Percentiles rank a stretch among this genome's conserved stretches.
phyloP scores from a whole-genome alignment of 2,797 vertebrate genomes.

The Muscicapa comitata region DNA sequence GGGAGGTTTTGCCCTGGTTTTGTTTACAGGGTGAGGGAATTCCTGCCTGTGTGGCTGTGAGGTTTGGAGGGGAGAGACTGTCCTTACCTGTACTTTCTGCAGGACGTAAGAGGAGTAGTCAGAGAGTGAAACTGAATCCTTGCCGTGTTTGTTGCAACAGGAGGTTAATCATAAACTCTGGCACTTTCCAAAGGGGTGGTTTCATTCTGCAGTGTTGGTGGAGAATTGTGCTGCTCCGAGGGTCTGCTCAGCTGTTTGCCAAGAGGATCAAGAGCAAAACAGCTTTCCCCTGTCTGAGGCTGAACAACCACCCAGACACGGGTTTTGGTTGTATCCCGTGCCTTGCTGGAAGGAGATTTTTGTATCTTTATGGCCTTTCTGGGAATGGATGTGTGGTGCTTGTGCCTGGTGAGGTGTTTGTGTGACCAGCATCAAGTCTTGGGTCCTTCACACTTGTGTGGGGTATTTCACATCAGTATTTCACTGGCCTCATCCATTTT shows the following conservation, averaged over 20 bases:
- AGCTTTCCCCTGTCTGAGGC: background rate
- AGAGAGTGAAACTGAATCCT: slow-evolving; percentile 37
- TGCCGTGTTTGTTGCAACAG: slow-evolving; percentile 34
- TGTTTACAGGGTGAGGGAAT: background rate
- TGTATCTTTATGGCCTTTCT: background rate
- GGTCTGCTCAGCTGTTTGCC: background rate
- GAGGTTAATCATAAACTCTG: slow-evolving; percentile 50
- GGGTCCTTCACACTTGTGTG: background rate
- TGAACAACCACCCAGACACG: background rate
- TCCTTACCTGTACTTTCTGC: background rate
- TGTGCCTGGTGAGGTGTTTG: background rate
- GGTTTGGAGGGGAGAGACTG: background rate
- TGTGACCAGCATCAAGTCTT: background rate
- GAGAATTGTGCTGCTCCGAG: background rate
- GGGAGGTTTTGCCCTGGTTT: background rate
- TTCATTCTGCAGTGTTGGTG: background rate
- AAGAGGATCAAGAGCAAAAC: background rate
- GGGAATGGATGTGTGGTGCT: background rate
- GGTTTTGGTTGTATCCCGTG: background rate
- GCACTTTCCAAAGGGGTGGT: background rate
- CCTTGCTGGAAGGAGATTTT: background rate
- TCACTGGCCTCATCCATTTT: fast-evolving
- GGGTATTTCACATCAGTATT: fast-evolving
- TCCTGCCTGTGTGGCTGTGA: background rate
- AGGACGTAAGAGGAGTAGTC: background rate